A percentile compares a stretch with the other conserved stretches of the same genome.
Conservation (phyloP, 2,113 vertebrate species). For the Polypterus bichir region DNA sequence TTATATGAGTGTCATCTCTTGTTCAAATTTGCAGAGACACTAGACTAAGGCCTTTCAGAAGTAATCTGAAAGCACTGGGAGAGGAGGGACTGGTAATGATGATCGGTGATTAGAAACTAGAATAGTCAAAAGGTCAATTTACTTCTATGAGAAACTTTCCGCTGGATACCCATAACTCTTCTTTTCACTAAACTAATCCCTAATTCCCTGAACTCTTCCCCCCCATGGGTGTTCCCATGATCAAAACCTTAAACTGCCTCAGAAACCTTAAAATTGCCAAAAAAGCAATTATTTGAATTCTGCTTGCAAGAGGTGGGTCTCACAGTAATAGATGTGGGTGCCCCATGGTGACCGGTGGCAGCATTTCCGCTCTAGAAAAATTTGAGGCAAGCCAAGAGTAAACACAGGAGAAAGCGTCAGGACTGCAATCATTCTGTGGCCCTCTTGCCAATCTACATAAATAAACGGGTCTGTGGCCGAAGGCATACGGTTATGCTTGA, state of each 20-base stretch:
- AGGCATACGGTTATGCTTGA: constrained; percentile 40
- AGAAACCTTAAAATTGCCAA: constrained; percentile 32
- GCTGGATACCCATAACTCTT: too few relatives aligned
- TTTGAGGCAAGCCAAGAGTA: constrained; percentile 39
- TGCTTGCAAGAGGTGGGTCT: constrained; percentile 8
- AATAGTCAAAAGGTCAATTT: too few relatives aligned
- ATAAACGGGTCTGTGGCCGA: constrained; percentile 38
- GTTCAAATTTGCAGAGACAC: too few relatives aligned
- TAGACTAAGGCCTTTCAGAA: too few relatives aligned
- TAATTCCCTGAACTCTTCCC: too few relatives aligned
- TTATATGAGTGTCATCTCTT: too few relatives aligned
- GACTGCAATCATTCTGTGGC: constrained; percentile 41
- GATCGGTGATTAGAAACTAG: too few relatives aligned
- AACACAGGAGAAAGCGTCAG: constrained; percentile 51
- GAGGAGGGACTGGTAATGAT: too few relatives aligned
- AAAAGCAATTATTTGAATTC: constrained; percentile 9
- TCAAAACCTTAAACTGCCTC: constrained; percentile 26
- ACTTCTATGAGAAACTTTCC: too few relatives aligned
- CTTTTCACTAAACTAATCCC: too few relatives aligned
- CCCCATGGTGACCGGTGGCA: constrained; percentile 23
- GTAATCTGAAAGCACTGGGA: too few relatives aligned
- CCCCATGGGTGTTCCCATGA: too few relatives aligned
- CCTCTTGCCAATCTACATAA: constrained; percentile 58
- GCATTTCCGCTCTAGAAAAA: constrained; percentile 28
- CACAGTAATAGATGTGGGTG: constrained; percentile 33